Evolutionary conservation across 1,140 invertebrate species (phyloP).

Genomic region (Pectinophora gossypiella): DNA sequence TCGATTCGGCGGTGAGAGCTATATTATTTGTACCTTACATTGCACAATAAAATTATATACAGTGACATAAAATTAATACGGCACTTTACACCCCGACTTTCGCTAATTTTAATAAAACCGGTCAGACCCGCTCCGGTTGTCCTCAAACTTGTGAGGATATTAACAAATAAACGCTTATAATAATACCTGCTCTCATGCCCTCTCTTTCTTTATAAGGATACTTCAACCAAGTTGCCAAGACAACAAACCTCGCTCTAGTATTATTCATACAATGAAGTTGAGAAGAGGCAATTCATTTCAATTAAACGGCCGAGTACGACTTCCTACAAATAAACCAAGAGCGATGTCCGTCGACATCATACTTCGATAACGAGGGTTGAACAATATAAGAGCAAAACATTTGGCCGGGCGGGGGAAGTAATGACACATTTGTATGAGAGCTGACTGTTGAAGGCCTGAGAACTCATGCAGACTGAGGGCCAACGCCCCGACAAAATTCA

Average conservation of each 20-base stretch:
- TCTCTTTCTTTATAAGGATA: not conserved
- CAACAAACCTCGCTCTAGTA: no score
- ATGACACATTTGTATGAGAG: conserved; percentile 52
- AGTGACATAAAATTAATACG: not conserved
- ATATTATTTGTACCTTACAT: no score
- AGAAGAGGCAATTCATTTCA: no score
- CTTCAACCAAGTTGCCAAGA: no score
- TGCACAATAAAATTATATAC: not conserved
- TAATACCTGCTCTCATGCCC: not conserved
- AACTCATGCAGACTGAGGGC: conserved; percentile 42
- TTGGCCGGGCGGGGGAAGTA: conserved; percentile 36
- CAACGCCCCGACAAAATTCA: conserved; percentile 54
- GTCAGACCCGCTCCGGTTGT: not conserved
- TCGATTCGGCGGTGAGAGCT: no score
- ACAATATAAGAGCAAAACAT: conserved; percentile 36
- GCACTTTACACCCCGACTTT: not conserved
- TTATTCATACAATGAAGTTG: no score
- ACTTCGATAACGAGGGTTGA: conserved; percentile 25
- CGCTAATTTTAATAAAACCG: not conserved
- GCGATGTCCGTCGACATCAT: conserved; percentile 32
- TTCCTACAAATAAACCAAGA: conserved; percentile 32
- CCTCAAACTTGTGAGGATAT: not conserved
- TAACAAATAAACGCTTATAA: no score
- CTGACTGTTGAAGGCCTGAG: conserved; percentile 28
- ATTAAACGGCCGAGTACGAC: conserved; percentile 21